These are phyloP conservation scores for Heliconius sara DNA, from an alignment of 2,888 invertebrate genomes.

Conservation along the genomic window DNA sequence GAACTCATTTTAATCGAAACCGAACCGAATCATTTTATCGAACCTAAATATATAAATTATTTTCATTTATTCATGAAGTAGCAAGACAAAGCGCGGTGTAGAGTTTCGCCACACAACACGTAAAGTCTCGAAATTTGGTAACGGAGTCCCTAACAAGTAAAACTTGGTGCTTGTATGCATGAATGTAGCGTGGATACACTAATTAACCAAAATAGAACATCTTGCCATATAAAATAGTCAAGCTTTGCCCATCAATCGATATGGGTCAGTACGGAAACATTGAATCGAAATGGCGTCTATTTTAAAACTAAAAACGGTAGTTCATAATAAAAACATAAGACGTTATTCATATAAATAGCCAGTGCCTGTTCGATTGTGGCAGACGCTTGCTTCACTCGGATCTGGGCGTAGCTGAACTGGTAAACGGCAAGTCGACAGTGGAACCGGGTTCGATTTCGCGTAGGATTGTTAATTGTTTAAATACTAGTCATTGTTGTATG, in stretches of 20 bases:
- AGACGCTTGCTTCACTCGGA: constrained; percentile 30
- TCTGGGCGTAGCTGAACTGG: constrained; percentile 26
- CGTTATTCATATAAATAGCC: constrained; percentile 39
- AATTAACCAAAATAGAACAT: constrained; percentile 8
- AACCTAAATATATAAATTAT: neutral
- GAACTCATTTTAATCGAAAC: too few relatives aligned
- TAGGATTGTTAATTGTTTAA: constrained; percentile 9
- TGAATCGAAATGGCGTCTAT: constrained; percentile 59
- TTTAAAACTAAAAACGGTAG: constrained; percentile 47
- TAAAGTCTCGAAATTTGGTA: neutral
- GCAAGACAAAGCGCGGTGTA: neutral
- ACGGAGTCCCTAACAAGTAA: neutral
- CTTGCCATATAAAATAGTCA: constrained; percentile 49
- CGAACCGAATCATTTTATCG: neutral
- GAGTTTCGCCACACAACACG: neutral
- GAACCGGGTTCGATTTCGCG: constrained; percentile 18
- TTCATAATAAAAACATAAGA: constrained; percentile 45
- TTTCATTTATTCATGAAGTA: neutral
- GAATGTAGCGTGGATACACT: neutral
- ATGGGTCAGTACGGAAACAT: constrained; percentile 70
- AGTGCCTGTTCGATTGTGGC: constrained; percentile 14
- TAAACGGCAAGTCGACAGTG: neutral
- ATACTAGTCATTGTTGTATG: neutral
- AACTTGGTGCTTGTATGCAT: neutral
- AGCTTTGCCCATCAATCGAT: constrained; percentile 68